phyloP scores from a whole-genome alignment of 1,140 invertebrate genomes.

The Scaptomyza pallida region DNA sequence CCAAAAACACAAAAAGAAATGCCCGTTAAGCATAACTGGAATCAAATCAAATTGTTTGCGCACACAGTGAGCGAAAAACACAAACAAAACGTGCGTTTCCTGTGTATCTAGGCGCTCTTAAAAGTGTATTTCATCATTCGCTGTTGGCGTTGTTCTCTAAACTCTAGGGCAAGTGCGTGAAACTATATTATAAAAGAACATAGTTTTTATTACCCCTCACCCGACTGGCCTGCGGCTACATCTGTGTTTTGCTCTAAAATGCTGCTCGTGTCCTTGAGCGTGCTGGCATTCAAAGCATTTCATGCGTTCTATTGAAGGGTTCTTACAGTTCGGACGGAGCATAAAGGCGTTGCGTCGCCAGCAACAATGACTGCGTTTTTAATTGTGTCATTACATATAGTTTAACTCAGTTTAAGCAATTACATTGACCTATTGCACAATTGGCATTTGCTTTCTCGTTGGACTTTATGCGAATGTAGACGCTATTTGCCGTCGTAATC shows the following conservation, averaged over 20 bases:
- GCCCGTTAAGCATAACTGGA: slow-evolving; percentile 18
- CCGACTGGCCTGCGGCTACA: slow-evolving; percentile 8
- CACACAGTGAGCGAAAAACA: slow-evolving; percentile 35
- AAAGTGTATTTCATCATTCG: slow-evolving; percentile 26
- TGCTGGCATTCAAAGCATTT: slow-evolving; percentile 57
- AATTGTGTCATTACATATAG: slow-evolving; percentile 68
- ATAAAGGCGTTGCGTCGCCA: too few relatives aligned
- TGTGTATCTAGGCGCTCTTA: not conserved
- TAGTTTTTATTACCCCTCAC: not conserved
- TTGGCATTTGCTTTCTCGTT: not conserved
- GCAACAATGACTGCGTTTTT: slow-evolving; percentile 45
- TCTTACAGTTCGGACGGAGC: not conserved
- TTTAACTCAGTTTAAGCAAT: slow-evolving; percentile 43
- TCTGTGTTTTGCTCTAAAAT: slow-evolving; percentile 6
- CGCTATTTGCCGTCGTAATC: slow-evolving; percentile 61
- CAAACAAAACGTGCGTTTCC: slow-evolving; percentile 11
- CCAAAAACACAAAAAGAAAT: slow-evolving; percentile 11
- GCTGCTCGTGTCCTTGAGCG: slow-evolving; percentile 52
- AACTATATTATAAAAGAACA: slow-evolving; percentile 18
- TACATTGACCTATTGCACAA: slow-evolving; percentile 17
- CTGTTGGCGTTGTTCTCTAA: slow-evolving; percentile 4
- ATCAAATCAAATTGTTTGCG: slow-evolving; percentile 68
- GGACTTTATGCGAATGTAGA: slow-evolving; percentile 40
- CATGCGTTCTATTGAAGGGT: slow-evolving; percentile 48
- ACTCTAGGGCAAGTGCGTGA: slow-evolving; percentile 11